A percentile compares a stretch with the other conserved stretches of the same genome.
phyloP scores from a whole-genome alignment of 1,140 invertebrate species.

The Drosophila repletoides region DNA sequence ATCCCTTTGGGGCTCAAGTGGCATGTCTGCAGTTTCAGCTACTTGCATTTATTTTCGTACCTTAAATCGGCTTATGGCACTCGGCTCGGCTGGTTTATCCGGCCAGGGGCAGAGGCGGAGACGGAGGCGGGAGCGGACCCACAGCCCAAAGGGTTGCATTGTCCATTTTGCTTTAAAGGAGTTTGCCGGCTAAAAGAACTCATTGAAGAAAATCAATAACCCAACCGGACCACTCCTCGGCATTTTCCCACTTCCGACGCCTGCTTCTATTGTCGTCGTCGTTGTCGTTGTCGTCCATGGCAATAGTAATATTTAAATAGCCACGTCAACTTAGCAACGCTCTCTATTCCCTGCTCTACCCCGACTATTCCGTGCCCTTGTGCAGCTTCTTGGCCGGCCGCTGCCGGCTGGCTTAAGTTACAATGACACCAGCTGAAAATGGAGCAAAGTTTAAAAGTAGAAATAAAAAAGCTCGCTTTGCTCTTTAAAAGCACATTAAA shows the following conservation, averaged over 20 bases:
- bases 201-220: conserved; percentile 63
- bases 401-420: background rate
- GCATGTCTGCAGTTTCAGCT: conserved; percentile 53
- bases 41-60: conserved; percentile 70
- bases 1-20: conserved; percentile 20
- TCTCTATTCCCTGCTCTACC: background rate
- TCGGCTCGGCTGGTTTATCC: conserved; percentile 44
- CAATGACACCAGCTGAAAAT: conserved; percentile 3
- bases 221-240: background rate
- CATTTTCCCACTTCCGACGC: background rate
- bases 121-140: background rate
- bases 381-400: conserved; percentile 27
- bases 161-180: conserved; percentile 2
- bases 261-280: conserved; percentile 1
- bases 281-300: conserved; percentile 66
- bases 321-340: conserved; percentile 10
- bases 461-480: background rate
- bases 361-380: conserved; percentile 1
- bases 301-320: conserved; percentile 70
- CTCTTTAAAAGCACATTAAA: conserved; percentile 3
- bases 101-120: conserved; percentile 5
- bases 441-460: no score
- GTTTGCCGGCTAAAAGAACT: conserved; percentile 22
- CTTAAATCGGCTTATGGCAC: conserved; percentile 72
- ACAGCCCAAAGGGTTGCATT: conserved; percentile 30